Evolutionary conservation across 1,140 invertebrate species (phyloP), one percentile per base, ranked within the genome.

Genomic region (Ganaspis sp.): DNA sequence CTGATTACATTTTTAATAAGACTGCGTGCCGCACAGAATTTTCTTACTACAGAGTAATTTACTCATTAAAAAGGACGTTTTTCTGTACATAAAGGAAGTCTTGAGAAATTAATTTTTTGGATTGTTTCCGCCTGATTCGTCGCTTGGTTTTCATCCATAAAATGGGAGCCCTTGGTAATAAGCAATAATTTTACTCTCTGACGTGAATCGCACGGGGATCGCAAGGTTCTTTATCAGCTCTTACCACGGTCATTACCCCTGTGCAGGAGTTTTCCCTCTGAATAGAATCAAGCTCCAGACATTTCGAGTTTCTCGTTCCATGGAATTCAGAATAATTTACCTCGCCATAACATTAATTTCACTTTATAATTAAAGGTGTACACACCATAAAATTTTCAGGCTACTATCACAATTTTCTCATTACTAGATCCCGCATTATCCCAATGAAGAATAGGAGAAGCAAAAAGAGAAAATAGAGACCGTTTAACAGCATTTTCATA

Each of bases 281-380:
- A 64, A 64, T 64, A 29, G 58, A 64, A 64, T 64, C 58, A 64
- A 64, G 58, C 58, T 64, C 23, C 21, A 64, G 58, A 64, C 58
- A 64, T 64, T 64, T 64, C 58, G 58, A 64, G 26, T 29, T 26
- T 64, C 58, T 64, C 58, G 23, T 64, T 64, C 58, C 26, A 64
- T 64, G 58, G 58, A 29, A 64, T 64, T 64, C 58, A 64, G 58
- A 64, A 64, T 64, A 64, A 64, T 64, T 64, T 64, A 64, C 58
- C 23, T 64, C 58, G 58, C 12, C 58, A n/a, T 64, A 29, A 64
- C 58, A 64, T 64, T 64, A 64, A 64, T 64, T 64, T 29, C 26
- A 15, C 58, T 64, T 64, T 64, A 64, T 64, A 64, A 64, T 64
- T 64, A 64, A 64, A 29, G 26, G 26, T 64, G 26, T 64, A 64